Evolutionary conservation across 2,888 invertebrate species (phyloP).

Genomic region (Anorthoa munda): DNA sequence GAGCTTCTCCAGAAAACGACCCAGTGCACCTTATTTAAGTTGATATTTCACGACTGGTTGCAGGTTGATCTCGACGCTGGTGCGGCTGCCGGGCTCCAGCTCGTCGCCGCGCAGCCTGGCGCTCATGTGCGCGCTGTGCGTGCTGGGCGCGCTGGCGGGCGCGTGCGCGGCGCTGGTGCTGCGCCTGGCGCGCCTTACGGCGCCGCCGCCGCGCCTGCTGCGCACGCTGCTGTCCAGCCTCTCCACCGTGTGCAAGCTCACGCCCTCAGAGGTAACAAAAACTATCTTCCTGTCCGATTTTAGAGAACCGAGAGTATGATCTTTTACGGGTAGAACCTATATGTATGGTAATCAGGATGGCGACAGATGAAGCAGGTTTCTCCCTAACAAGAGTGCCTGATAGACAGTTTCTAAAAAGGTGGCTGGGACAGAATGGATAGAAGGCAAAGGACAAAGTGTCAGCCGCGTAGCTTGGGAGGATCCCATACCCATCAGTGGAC

Average conservation of each 20-base stretch:
- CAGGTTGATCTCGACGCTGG: conserved; percentile 80
- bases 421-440: too few relatives aligned
- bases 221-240: conserved; percentile 68
- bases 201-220: conserved; percentile 74
- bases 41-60: background rate
- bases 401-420: too few relatives aligned
- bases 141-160: conserved; percentile 70
- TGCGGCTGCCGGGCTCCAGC: conserved; percentile 75
- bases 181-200: conserved; percentile 69
- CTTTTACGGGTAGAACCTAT: too few relatives aligned
- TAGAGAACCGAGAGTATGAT: background rate
- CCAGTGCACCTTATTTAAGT: background rate
- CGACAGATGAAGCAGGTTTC: background rate
- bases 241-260: conserved; percentile 68
- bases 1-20: background rate
- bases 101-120: conserved; percentile 69
- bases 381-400: background rate
- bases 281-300: background rate
- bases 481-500: too few relatives aligned
- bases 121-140: conserved; percentile 73
- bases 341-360: background rate
- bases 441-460: too few relatives aligned
- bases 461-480: too few relatives aligned
- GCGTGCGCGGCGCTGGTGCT: conserved; percentile 73
- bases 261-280: conserved; percentile 66